These are phyloP conservation scores for Metaphire vulgaris DNA, from an alignment of 1,140 invertebrate genomes.

Conservation along the genomic window DNA sequence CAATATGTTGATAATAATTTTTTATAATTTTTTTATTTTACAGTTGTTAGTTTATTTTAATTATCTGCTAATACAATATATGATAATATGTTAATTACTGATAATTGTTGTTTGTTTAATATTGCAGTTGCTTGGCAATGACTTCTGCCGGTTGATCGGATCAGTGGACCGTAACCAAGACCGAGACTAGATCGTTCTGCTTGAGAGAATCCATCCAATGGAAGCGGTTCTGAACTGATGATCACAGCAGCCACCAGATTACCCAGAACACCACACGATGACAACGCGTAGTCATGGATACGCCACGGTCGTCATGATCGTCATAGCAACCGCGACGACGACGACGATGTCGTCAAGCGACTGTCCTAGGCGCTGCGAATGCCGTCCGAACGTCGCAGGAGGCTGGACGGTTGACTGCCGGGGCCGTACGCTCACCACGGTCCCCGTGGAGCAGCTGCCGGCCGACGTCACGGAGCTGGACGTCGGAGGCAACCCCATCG, in stretches of 20 bases:
- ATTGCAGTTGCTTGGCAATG: too few relatives aligned
- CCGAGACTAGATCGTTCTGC: too few relatives aligned
- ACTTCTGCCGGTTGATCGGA: too few relatives aligned
- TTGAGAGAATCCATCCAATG: too few relatives aligned
- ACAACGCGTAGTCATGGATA: background rate
- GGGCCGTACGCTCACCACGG: background rate
- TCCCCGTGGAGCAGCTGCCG: background rate
- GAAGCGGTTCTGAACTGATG: too few relatives aligned
- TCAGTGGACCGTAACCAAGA: too few relatives aligned
- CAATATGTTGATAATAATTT: too few relatives aligned
- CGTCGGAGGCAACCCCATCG: background rate
- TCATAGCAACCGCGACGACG: background rate
- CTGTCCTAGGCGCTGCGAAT: background rate
- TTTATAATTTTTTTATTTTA: too few relatives aligned
- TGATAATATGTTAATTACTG: too few relatives aligned
- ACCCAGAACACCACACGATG: background rate
- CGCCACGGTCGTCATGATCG: background rate
- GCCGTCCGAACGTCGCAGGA: background rate
- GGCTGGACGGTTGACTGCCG: background rate
- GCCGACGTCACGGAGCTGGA: background rate
- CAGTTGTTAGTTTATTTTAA: too few relatives aligned
- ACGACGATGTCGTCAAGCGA: background rate
- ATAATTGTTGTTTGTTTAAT: too few relatives aligned
- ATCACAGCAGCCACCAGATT: background rate
- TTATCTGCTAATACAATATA: too few relatives aligned